A percentile compares a stretch with the other conserved stretches of the same genome.
Conservation (phyloP, 2,113 vertebrate genomes). For the Mohoua ochrocephala region DNA sequence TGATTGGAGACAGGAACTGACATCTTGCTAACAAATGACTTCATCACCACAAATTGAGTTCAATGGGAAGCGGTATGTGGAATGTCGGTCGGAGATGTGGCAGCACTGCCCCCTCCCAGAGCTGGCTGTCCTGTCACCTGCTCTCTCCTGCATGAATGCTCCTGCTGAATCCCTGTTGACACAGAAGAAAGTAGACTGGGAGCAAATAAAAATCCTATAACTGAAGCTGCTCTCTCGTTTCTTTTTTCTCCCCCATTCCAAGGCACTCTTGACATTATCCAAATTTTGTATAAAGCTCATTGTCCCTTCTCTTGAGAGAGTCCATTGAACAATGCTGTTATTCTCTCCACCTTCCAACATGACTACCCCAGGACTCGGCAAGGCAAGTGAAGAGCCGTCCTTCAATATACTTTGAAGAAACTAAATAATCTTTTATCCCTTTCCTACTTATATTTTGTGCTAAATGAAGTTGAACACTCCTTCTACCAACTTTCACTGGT, state of each 20-base stretch:
- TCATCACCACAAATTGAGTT: neutral
- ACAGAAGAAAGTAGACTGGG: neutral
- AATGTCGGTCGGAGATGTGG: neutral
- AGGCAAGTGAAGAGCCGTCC: neutral
- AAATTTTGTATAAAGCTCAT: neutral
- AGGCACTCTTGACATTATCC: neutral
- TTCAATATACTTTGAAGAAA: neutral
- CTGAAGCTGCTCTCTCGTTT: neutral
- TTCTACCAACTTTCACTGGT: neutral
- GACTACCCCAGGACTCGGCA: neutral
- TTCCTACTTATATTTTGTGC: neutral
- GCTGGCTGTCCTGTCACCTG: neutral
- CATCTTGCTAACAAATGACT: neutral
- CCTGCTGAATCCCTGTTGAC: neutral
- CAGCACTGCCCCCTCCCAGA: neutral
- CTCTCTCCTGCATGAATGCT: slow-evolving; percentile 25
- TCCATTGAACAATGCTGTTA: neutral
- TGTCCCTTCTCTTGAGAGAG: neutral
- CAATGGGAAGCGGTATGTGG: neutral
- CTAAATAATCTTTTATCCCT: neutral
- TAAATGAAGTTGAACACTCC: neutral
- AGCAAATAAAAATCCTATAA: neutral
- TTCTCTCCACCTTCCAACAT: neutral
- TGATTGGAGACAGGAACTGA: neutral
- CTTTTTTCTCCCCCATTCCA: neutral